These are phyloP conservation scores for Ophion costatus DNA, from an alignment of 2,888 invertebrate genomes.

Conservation along the genomic window DNA sequence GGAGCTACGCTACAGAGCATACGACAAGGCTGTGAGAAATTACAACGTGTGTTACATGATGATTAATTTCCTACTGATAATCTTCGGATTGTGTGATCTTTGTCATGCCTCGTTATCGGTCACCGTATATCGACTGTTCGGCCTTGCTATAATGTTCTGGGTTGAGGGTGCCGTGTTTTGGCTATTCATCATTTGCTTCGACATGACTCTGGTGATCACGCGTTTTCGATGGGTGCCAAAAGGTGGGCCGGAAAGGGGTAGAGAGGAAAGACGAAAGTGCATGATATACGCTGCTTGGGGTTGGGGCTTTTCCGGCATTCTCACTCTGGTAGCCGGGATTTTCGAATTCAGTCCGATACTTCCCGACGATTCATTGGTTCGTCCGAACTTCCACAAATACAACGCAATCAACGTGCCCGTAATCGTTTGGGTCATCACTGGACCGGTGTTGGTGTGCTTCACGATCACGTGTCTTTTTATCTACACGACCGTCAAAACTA, in stretches of 20 bases:
- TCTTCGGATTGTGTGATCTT: slow-evolving; percentile 70
- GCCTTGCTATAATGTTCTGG: slow-evolving; percentile 73
- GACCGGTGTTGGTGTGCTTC: slow-evolving; percentile 70
- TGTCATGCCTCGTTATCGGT: slow-evolving; percentile 70
- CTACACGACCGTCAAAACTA: slow-evolving; percentile 73
- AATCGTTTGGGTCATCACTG: slow-evolving; percentile 68
- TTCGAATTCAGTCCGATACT: slow-evolving; percentile 74
- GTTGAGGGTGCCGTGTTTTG: slow-evolving; percentile 74
- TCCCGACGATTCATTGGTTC: slow-evolving; percentile 70
- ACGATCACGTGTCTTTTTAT: slow-evolving; percentile 72
- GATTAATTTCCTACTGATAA: slow-evolving; percentile 70
- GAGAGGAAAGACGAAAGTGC: slow-evolving; percentile 74
- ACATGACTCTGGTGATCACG: slow-evolving; percentile 78
- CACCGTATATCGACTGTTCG: slow-evolving; percentile 66
- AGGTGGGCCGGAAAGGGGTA: slow-evolving; percentile 61
- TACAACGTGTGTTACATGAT: slow-evolving; percentile 73
- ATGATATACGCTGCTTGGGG: slow-evolving; percentile 68
- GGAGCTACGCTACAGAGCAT: slow-evolving; percentile 72
- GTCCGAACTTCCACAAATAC: slow-evolving; percentile 75
- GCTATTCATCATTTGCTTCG: slow-evolving; percentile 78
- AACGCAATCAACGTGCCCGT: slow-evolving; percentile 68
- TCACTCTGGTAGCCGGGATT: slow-evolving; percentile 70
- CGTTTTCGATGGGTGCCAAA: slow-evolving; percentile 75
- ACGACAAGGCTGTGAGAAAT: slow-evolving; percentile 73
- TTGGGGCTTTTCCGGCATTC: slow-evolving; percentile 68